These are phyloP conservation scores for Neomonachus schauinslandi DNA, from an alignment of 2,113 vertebrate species.

Conservation along the genomic window DNA sequence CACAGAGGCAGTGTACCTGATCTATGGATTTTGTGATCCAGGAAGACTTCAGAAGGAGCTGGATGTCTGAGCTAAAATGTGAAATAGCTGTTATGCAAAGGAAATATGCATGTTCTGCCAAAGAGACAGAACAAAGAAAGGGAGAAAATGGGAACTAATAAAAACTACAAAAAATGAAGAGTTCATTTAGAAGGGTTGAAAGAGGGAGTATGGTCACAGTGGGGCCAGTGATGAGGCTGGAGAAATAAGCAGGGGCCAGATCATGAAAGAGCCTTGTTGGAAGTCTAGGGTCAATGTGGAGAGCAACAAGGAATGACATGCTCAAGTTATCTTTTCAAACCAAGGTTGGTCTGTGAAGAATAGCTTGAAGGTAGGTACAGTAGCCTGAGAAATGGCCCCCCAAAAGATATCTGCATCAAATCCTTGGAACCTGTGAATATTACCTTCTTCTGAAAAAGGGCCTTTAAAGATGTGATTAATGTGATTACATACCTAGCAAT, in stretches of 20 bases:
- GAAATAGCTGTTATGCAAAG: not conserved
- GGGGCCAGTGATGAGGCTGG: not conserved
- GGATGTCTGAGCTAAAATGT: not conserved
- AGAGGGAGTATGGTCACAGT: not conserved
- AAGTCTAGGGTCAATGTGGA: not conserved
- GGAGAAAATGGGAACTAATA: not conserved
- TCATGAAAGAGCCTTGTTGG: not conserved
- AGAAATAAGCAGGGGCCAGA: not conserved
- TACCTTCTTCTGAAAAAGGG: not conserved
- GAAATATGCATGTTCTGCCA: not conserved
- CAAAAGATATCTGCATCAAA: not conserved
- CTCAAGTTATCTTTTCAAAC: not conserved
- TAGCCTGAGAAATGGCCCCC: not conserved
- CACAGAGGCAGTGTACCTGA: not conserved
- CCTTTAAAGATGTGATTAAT: not conserved
- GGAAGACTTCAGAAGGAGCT: not conserved
- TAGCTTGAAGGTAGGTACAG: not conserved
- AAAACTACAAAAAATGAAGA: conserved; percentile 9
- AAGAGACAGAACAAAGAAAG: conserved; percentile 5
- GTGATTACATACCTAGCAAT: not conserved
- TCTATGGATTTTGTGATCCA: not conserved
- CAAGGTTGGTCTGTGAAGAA: not conserved
- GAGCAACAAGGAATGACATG: not conserved
- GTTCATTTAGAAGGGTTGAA: not conserved
- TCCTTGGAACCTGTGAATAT: not conserved